Conservation (phyloP, 2,888 invertebrate genomes). For the Hyposoter didymator region DNA sequence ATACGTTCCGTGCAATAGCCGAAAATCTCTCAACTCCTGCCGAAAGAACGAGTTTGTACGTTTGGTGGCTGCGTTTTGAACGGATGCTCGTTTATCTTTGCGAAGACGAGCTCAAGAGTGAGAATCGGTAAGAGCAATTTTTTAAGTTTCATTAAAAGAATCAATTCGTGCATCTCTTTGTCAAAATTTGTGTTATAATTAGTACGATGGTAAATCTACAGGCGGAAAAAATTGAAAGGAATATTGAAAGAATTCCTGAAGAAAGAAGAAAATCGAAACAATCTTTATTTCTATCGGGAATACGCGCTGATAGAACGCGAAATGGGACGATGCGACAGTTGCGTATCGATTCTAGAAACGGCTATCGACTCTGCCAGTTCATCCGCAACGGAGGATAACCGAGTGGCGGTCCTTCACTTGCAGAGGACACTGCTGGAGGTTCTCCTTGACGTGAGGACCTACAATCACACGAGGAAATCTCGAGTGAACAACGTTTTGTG, state of each 20-base stretch:
- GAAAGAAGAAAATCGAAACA: slow-evolving; percentile 85
- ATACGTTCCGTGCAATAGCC: slow-evolving; percentile 85
- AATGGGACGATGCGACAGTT: slow-evolving; percentile 84
- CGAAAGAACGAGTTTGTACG: slow-evolving; percentile 86
- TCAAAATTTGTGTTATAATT: background rate
- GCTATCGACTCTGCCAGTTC: slow-evolving; percentile 81
- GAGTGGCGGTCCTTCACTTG: slow-evolving; percentile 82
- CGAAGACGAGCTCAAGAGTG: slow-evolving; percentile 83
- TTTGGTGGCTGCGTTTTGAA: slow-evolving; percentile 88
- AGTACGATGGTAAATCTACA: slow-evolving; percentile 65
- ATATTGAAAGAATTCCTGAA: slow-evolving; percentile 86
- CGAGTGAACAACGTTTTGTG: slow-evolving; percentile 72
- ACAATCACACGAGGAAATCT: slow-evolving; percentile 69
- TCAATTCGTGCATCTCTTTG: background rate
- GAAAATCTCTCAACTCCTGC: slow-evolving; percentile 82
- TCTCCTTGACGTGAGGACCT: slow-evolving; percentile 72
- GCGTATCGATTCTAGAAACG: slow-evolving; percentile 85
- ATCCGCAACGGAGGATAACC: slow-evolving; percentile 76
- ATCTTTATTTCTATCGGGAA: slow-evolving; percentile 87
- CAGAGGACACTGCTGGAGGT: slow-evolving; percentile 83
- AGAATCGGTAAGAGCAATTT: slow-evolving; percentile 71
- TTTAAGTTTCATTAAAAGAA: too few relatives aligned
- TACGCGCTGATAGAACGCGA: slow-evolving; percentile 87
- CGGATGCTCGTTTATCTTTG: slow-evolving; percentile 83
- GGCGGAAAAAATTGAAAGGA: slow-evolving; percentile 85